phyloP scores from a whole-genome alignment of 2,888 invertebrate species.

The Drosophila stalkeri region DNA sequence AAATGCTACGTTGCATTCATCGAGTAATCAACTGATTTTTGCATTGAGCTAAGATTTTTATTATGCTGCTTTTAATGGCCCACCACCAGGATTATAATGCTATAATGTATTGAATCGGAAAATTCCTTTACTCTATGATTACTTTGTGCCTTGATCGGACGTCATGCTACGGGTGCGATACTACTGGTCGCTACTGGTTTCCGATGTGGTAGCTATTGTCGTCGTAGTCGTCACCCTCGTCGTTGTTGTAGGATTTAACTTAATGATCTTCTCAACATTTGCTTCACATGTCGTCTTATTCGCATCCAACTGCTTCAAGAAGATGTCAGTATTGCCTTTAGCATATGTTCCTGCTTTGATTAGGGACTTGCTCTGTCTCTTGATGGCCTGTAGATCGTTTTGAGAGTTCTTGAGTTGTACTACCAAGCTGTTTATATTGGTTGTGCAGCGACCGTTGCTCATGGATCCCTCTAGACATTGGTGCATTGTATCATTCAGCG shows the following conservation, averaged over 20 bases:
- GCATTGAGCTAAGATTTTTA: constrained; percentile 17
- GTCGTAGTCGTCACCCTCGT: not conserved
- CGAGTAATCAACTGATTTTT: constrained; percentile 39
- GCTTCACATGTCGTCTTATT: not conserved
- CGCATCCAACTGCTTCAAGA: not conserved
- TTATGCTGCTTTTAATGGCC: constrained; percentile 26
- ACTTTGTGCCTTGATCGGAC: not conserved
- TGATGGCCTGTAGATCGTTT: not conserved
- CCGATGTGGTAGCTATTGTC: not conserved
- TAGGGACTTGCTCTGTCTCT: not conserved
- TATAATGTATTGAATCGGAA: not conserved
- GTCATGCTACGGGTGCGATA: no score
- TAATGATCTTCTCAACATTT: not conserved
- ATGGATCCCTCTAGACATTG: not conserved
- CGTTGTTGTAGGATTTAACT: not conserved
- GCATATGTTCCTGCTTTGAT: not conserved
- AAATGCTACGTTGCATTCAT: constrained; percentile 19
- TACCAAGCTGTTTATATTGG: not conserved
- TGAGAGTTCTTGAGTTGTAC: not conserved
- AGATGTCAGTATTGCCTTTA: not conserved
- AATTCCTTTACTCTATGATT: not conserved
- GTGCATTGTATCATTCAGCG: constrained; percentile 1
- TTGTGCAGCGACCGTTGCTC: not conserved
- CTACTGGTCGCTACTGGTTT: not conserved
- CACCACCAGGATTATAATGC: constrained; percentile 18